phyloP scores from a whole-genome alignment of 1,140 invertebrate genomes.

The Limonius californicus region DNA sequence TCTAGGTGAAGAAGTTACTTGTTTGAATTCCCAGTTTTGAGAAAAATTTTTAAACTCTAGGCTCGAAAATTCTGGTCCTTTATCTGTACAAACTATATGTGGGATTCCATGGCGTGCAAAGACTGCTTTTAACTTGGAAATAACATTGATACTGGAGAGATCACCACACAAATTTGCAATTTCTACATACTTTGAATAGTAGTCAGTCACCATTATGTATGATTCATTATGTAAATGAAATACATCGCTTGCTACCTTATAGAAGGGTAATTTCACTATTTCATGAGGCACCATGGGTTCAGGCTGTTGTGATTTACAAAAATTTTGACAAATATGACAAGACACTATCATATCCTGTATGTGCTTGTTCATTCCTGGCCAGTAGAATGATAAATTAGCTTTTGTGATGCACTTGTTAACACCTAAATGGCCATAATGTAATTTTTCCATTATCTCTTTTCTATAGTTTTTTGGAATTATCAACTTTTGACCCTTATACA shows the following conservation, averaged over 20 bases:
- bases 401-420: too few relatives aligned
- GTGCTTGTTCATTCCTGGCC: conserved; percentile 46
- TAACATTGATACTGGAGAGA: conserved; percentile 2
- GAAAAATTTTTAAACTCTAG: conserved; percentile 46
- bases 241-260: conserved; percentile 40
- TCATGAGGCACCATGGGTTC: conserved; percentile 41
- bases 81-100: conserved; percentile 34
- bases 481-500: too few relatives aligned
- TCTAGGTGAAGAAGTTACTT: conserved; percentile 41
- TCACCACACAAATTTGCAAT: conserved; percentile 15
- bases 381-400: conserved; percentile 32
- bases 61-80: conserved; percentile 46
- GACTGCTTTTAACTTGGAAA: neutral
- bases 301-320: conserved; percentile 29
- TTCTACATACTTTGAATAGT: conserved; percentile 43
- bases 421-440: too few relatives aligned
- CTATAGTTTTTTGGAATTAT: too few relatives aligned
- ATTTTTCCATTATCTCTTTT: too few relatives aligned
- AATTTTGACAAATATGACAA: conserved; percentile 45
- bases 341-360: conserved; percentile 46
- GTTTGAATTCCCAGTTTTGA: conserved; percentile 43
- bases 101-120: conserved; percentile 10
- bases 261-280: conserved; percentile 36
- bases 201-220: conserved; percentile 44
- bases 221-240: conserved; percentile 38